Evolutionary conservation across 2,888 invertebrate species (phyloP).

Genomic region (Fissipunctia ypsillon): DNA sequence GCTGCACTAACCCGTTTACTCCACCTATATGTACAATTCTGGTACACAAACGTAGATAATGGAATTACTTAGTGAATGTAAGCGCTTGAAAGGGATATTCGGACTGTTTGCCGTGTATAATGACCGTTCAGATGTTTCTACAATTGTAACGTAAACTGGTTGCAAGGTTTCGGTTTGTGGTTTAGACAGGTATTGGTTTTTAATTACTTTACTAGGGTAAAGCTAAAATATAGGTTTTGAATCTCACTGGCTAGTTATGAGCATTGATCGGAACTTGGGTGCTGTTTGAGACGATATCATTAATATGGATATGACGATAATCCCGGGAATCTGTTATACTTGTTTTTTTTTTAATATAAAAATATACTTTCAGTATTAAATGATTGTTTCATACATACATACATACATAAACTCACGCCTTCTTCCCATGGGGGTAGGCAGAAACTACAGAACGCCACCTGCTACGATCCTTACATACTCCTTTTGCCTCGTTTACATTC

Average conservation of each 20-base stretch:
- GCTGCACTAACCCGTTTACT: slow-evolving; percentile 71
- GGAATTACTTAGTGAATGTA: slow-evolving; percentile 63
- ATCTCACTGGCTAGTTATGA: neutral
- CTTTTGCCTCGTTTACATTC: too few species aligned
- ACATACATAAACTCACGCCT: too few species aligned
- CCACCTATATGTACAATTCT: slow-evolving; percentile 58
- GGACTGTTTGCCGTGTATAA: slow-evolving; percentile 35
- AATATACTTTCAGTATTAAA: too few species aligned
- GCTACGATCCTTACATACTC: too few species aligned
- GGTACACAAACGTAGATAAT: slow-evolving; percentile 62
- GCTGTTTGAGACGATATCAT: too few species aligned
- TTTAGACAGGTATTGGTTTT: slow-evolving; percentile 16
- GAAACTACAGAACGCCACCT: too few species aligned
- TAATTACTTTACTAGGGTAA: neutral
- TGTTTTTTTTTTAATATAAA: too few species aligned
- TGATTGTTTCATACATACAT: too few species aligned
- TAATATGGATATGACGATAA: too few species aligned
- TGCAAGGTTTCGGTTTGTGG: slow-evolving; percentile 21
- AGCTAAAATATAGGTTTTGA: neutral
- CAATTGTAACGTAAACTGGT: slow-evolving; percentile 28
- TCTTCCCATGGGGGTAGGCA: too few species aligned
- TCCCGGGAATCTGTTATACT: too few species aligned
- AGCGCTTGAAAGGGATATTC: slow-evolving; percentile 58
- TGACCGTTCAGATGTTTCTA: slow-evolving; percentile 29
- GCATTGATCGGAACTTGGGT: too few species aligned